These are phyloP conservation scores for Ctenodactylus gundi DNA, from an alignment of 2,113 vertebrate species.

Conservation along the genomic window DNA sequence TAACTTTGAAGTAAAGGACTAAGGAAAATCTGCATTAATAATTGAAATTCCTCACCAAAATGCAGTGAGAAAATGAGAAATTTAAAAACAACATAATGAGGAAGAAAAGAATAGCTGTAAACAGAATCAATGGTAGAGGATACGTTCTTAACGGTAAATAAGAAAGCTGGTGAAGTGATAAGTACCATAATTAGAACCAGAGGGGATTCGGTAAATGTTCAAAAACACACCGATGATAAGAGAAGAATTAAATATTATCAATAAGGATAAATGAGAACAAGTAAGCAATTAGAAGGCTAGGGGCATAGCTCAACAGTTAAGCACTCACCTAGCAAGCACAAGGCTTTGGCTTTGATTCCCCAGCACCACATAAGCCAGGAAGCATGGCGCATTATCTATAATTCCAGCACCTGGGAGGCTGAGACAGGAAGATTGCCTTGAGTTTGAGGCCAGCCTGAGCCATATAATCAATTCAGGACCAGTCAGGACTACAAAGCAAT, in stretches of 20 bases:
- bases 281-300: too few species aligned
- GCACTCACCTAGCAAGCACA: too few species aligned
- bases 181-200: neutral
- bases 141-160: neutral
- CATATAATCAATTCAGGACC: too few species aligned
- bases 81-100: neutral
- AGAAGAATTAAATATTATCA: neutral
- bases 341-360: too few species aligned
- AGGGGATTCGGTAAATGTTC: neutral
- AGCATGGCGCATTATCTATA: too few species aligned
- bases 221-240: neutral
- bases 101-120: neutral
- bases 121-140: too few species aligned
- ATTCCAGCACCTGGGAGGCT: too few species aligned
- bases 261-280: neutral
- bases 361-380: too few species aligned
- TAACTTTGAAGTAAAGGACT: neutral
- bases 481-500: too few species aligned
- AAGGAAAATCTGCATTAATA: neutral
- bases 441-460: too few species aligned
- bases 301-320: too few species aligned
- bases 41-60: neutral
- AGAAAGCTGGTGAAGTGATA: neutral
- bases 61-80: neutral
- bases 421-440: too few species aligned